phyloP scores from a whole-genome alignment of 2,888 invertebrate genomes.

The Rapana venosa region DNA sequence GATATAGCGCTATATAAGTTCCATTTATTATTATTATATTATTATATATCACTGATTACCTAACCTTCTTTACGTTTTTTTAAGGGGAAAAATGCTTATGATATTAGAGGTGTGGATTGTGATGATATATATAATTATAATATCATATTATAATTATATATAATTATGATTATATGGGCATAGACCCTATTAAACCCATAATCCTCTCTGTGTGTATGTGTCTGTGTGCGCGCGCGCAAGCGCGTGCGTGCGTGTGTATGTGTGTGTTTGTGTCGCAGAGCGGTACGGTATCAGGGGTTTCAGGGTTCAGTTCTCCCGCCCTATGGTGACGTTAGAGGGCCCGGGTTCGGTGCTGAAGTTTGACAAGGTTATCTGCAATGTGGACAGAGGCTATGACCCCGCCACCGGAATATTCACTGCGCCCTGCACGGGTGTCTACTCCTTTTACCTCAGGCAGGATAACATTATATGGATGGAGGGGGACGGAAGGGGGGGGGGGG shows the following conservation, averaged over 20 bases:
- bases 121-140: background rate
- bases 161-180: background rate
- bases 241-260: background rate
- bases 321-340: background rate
- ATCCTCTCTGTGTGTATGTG: background rate
- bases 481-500: background rate
- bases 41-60: no score
- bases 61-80: no score
- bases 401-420: conserved; percentile 30
- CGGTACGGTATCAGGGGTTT: conserved; percentile 20
- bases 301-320: conserved; percentile 26
- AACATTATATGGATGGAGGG: no score
- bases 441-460: conserved; percentile 4
- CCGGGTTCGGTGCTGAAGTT: conserved; percentile 30
- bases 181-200: no score
- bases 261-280: conserved; percentile 25
- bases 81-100: no score
- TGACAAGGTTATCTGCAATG: conserved; percentile 20
- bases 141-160: background rate
- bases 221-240: background rate
- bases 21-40: no score
- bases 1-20: no score
- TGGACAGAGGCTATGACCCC: background rate
- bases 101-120: no score
- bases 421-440: background rate